These are phyloP conservation scores for Drosophila willistoni DNA, from an alignment of 1,140 invertebrate species.

Conservation along the genomic window DNA sequence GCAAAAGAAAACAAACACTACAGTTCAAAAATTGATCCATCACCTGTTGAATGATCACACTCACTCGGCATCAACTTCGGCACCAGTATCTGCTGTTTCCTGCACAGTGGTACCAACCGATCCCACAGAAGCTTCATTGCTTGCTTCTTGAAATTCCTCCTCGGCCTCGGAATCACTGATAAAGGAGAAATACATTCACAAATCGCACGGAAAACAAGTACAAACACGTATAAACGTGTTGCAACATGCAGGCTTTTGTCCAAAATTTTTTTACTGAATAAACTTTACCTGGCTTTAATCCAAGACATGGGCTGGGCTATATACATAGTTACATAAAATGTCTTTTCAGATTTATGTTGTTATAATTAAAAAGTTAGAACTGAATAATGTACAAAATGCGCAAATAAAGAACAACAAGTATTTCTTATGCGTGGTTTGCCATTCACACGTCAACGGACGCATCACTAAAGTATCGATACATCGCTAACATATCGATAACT, in stretches of 20 bases:
- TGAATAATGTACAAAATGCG: conserved; percentile 4
- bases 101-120: conserved; percentile 34
- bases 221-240: conserved; percentile 40
- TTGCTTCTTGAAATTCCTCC: conserved; percentile 27
- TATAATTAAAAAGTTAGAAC: not conserved
- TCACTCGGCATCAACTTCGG: conserved; percentile 37
- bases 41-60: conserved; percentile 30
- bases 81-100: conserved; percentile 37
- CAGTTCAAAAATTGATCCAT: not conserved
- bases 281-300: conserved; percentile 57
- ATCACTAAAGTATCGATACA: not conserved
- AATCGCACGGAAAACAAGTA: conserved; percentile 23
- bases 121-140: conserved; percentile 33
- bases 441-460: not conserved
- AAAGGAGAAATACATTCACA: not conserved
- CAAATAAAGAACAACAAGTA: conserved; percentile 2
- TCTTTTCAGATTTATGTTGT: not conserved
- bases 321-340: conserved; percentile 22
- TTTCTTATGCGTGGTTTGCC: not conserved
- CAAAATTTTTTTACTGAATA: not conserved
- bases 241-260: conserved; percentile 19
- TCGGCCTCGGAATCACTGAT: conserved; percentile 33
- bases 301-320: conserved; percentile 59
- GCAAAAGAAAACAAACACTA: not conserved
- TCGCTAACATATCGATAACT: not conserved